These are phyloP conservation scores for Dryobotodes eremita DNA, from an alignment of 2,888 invertebrate species.

Conservation along the genomic window DNA sequence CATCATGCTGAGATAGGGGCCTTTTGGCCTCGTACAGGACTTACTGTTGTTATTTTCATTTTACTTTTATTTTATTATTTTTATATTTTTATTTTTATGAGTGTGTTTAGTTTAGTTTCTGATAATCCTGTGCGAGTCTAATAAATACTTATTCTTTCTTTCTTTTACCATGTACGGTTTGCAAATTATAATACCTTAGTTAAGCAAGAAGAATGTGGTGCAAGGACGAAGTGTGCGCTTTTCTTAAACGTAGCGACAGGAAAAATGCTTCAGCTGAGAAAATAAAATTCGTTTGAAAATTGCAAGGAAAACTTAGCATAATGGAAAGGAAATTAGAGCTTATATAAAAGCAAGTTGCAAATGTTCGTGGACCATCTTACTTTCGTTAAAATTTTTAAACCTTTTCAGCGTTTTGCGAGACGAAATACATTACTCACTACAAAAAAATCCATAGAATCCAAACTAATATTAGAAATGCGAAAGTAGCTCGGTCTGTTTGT, in stretches of 20 bases:
- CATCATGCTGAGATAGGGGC: no score
- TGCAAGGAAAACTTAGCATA: conserved; percentile 9
- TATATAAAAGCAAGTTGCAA: neutral
- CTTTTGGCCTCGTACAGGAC: no score
- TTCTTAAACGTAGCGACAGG: conserved; percentile 56
- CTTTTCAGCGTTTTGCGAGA: neutral
- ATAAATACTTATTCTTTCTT: no score
- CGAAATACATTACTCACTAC: no score
- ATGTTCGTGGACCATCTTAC: neutral
- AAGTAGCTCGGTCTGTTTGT: neutral
- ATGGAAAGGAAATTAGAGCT: neutral
- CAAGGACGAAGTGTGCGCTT: conserved; percentile 53
- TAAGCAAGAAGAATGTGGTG: conserved; percentile 65
- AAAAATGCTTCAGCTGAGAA: conserved; percentile 24
- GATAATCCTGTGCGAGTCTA: no score
- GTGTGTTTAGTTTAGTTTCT: no score
- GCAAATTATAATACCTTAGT: conserved; percentile 71
- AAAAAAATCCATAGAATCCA: neutral
- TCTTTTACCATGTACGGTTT: conserved; percentile 55
- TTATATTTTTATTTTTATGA: no score
- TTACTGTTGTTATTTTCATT: no score
- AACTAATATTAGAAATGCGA: neutral
- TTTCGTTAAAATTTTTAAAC: neutral
- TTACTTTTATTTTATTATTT: no score
- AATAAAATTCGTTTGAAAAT: conserved; percentile 11